Evolutionary conservation across 2,797 vertebrate species (phyloP), one percentile per base, ranked within the genome.

Genomic region (Cetoscarus ocellatus): DNA sequence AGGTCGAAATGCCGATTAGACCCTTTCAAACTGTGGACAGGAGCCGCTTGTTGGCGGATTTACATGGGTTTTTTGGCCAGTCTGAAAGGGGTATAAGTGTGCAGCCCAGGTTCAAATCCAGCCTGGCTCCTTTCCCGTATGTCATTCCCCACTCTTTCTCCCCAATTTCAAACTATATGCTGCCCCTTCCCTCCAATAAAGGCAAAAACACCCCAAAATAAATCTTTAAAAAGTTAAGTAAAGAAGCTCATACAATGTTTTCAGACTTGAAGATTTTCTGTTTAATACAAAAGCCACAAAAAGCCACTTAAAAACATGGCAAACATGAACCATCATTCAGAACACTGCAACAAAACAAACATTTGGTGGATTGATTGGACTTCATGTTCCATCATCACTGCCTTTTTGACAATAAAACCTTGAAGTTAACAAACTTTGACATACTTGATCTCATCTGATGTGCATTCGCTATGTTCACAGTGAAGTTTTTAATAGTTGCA

Each of bases 251-350:
- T 56, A 76, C 7, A 44, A 12, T 13, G 82, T 87, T 91, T 87
- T 89, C 34, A 75, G 69, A 83, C 66, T 84, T 49, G 79, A 86
- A 85, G 13, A 59, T 67, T 68, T 84, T 66, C 73, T 75, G 54
- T 88, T 89, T 78, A 73, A 83, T 74, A 84, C 83, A 82, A 85
- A 90, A 86, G 61, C 70, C 70, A 80, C 61, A 83, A 57, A 53
- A 77, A 70, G 58, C 74, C 52, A 77, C 54, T 75, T 70, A 73
- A 86, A 58, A 80, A 84, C 62, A 70, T 43, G 13, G 56, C 17
- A 61, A 68, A 79, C 40, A 75, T 48, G 62, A 79, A 68, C 57
- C 43, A 50, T 66, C 40, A 65, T 77, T 77, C 79, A 76, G 59
- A 71, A 50, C 40, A 59, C 49, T 18, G 57, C 50, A 51, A 67